Conservation (phyloP, 2,888 invertebrate species). For the Erebia epiphron region DNA sequence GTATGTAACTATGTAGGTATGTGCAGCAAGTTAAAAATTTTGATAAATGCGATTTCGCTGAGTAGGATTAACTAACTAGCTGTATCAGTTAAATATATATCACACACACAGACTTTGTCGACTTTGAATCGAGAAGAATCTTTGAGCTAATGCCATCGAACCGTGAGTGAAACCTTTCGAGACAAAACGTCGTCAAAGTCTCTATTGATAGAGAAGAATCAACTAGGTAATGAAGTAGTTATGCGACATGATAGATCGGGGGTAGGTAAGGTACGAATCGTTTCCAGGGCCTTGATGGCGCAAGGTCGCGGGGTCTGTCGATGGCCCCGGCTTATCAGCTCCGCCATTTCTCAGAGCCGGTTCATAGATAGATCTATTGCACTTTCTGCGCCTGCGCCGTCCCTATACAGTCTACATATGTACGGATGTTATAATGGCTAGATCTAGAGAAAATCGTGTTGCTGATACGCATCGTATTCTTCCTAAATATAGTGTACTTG, state of each 20-base stretch:
- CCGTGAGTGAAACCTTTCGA: too few relatives aligned
- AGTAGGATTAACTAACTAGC: too few relatives aligned
- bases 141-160: too few relatives aligned
- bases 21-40: too few relatives aligned
- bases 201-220: background rate
- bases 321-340: slow-evolving; percentile 18
- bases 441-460: slow-evolving; percentile 13
- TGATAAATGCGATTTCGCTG: too few relatives aligned
- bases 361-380: slow-evolving; percentile 27
- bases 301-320: slow-evolving; percentile 29
- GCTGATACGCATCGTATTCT: background rate
- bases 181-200: background rate
- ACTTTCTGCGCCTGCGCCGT: slow-evolving; percentile 14
- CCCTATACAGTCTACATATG: background rate
- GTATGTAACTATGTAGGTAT: too few relatives aligned
- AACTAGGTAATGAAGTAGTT: background rate
- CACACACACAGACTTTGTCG: too few relatives aligned
- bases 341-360: slow-evolving; percentile 26
- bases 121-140: too few relatives aligned
- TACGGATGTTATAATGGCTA: slow-evolving; percentile 13
- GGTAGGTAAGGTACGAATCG: slow-evolving; percentile 8
- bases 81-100: too few relatives aligned
- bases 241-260: slow-evolving; percentile 26
- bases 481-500: too few relatives aligned
- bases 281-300: slow-evolving; percentile 27